Evolutionary conservation across 2,888 invertebrate species (phyloP).

Genomic region (Gortyna flavago): DNA sequence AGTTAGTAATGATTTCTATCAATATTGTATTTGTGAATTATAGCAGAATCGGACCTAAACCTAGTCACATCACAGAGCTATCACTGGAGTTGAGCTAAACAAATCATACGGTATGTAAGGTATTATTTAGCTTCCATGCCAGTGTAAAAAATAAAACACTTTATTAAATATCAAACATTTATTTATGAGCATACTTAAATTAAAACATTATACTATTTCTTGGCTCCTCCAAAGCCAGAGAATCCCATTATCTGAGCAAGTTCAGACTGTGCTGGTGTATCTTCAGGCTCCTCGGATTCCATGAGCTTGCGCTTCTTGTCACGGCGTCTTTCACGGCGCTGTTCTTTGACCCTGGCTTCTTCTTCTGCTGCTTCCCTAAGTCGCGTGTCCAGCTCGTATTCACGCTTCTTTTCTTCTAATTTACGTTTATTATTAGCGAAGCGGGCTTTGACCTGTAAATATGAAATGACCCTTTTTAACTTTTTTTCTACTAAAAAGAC

Average conservation of each 20-base stretch:
- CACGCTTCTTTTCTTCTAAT: constrained; percentile 98
- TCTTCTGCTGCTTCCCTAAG: constrained; percentile 98
- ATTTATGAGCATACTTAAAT: constrained; percentile 38
- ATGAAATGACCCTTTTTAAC: not conserved
- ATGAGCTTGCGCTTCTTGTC: constrained; percentile 96
- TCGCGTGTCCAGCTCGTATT: constrained; percentile 97
- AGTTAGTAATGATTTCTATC: not conserved
- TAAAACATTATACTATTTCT: constrained; percentile 89
- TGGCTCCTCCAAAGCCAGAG: constrained; percentile 96
- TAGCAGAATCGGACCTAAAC: not conserved
- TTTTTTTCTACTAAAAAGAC: not conserved
- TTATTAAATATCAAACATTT: constrained; percentile 46
- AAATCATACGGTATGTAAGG: not conserved
- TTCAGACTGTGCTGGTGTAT: constrained; percentile 91
- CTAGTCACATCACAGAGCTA: not conserved
- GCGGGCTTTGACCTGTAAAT: constrained; percentile 93
- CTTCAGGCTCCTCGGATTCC: constrained; percentile 87
- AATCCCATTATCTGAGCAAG: constrained; percentile 98
- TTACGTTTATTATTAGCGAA: constrained; percentile 98
- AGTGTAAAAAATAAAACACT: constrained; percentile 6
- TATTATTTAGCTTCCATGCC: not conserved
- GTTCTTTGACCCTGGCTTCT: constrained; percentile 97
- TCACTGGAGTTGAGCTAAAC: not conserved
- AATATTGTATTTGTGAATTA: not conserved
- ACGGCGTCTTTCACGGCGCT: constrained; percentile 95